These are phyloP conservation scores for Labeo calbasu DNA, from an alignment of 2,797 vertebrate genomes.

Conservation along the genomic window DNA sequence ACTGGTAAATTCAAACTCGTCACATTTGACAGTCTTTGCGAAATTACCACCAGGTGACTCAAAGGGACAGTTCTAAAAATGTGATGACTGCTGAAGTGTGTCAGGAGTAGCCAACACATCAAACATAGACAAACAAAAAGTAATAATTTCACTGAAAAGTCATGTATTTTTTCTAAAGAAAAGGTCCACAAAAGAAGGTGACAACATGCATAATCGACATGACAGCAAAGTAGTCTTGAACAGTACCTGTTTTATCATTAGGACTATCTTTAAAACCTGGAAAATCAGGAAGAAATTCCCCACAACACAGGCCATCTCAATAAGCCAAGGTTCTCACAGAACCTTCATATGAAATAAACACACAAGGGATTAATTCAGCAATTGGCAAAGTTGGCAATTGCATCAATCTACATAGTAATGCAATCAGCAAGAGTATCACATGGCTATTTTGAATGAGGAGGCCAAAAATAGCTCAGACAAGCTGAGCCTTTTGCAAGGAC, in stretches of 20 bases:
- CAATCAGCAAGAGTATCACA: conserved; percentile 55
- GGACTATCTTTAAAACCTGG: background rate
- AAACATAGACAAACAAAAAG: too few relatives aligned
- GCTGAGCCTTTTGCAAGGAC: conserved; percentile 43
- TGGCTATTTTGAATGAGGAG: conserved; percentile 57
- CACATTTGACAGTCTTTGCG: background rate
- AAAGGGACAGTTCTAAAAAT: background rate
- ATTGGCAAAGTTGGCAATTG: conserved; percentile 23
- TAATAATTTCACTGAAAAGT: background rate
- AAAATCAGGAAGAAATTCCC: background rate
- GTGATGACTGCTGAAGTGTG: too few relatives aligned
- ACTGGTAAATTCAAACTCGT: background rate
- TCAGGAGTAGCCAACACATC: too few relatives aligned
- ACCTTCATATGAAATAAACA: conserved; percentile 15
- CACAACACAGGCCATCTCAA: background rate
- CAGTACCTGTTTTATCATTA: background rate
- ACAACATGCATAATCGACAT: background rate
- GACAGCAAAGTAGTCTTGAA: background rate
- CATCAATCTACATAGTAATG: conserved; percentile 64
- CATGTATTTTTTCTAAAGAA: background rate
- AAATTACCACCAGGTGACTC: background rate
- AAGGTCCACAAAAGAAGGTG: background rate
- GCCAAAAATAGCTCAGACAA: conserved; percentile 48
- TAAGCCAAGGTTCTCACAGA: background rate
- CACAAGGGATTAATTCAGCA: conserved; percentile 47